Conservation (phyloP, 2,113 vertebrate genomes). For the Elephas maximus region DNA sequence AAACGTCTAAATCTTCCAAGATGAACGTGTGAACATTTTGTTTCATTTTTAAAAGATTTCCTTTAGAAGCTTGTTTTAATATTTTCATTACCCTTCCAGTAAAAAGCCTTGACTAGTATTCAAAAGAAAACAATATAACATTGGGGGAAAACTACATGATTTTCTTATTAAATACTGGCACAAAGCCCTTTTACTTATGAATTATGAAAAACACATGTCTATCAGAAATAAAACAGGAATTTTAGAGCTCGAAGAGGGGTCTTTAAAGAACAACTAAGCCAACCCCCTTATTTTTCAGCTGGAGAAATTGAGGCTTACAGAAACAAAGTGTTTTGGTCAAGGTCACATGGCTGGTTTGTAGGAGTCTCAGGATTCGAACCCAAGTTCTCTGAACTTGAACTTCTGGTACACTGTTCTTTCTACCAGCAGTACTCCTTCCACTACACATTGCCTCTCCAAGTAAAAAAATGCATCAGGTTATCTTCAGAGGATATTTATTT, state of each 20-base stretch:
- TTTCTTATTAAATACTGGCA: constrained; percentile 82
- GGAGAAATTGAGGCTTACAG: constrained; percentile 65
- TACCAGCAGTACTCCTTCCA: background rate
- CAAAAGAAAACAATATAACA: constrained; percentile 73
- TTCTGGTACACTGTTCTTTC: constrained; percentile 24
- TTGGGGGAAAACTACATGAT: constrained; percentile 66
- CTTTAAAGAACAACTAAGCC: constrained; percentile 65
- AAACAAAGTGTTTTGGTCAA: constrained; percentile 68
- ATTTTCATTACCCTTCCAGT: constrained; percentile 75
- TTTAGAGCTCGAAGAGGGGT: background rate
- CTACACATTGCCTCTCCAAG: background rate
- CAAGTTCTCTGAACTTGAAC: constrained; percentile 48
- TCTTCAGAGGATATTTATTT: background rate
- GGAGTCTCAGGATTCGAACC: background rate
- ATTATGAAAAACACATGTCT: constrained; percentile 83
- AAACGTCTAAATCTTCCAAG: constrained; percentile 63
- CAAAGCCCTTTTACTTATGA: constrained; percentile 72
- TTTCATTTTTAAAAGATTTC: constrained; percentile 68
- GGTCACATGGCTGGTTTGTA: constrained; percentile 16
- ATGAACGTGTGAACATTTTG: constrained; percentile 64
- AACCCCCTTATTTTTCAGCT: background rate
- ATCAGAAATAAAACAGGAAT: constrained; percentile 71
- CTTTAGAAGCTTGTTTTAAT: constrained; percentile 68
- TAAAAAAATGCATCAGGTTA: constrained; percentile 7
- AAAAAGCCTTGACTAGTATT: constrained; percentile 66